Evolutionary conservation across 2,113 vertebrate genomes (phyloP), one percentile per base, ranked within the genome.

Genomic region (Corythaeola cristata): DNA sequence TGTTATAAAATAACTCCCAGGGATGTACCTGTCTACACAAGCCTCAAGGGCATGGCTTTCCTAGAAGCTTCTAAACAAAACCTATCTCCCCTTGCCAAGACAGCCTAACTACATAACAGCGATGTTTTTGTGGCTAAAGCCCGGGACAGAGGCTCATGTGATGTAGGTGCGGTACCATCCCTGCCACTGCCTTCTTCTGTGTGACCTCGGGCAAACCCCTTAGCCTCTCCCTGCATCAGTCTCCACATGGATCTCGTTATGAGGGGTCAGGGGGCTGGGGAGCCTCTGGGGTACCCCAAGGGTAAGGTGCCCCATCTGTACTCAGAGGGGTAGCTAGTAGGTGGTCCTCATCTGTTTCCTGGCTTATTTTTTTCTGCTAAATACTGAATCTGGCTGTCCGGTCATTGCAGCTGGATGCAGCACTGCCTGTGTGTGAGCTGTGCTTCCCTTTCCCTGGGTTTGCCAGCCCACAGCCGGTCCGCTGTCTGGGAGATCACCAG

Each of bases 221-320:
- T 5, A 3, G 5, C 21, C 24, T 45, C 23, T 49, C 16, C 11
- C 2, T 7, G 27, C 56, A 2, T 49, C 60, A 4, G 1, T 28
- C 23, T 45, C 9, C 47, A 2, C 12, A 0, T 0, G 2, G 47
- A 8, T 47, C 64, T 59, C 41, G 44, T 22, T 50, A 0, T 13
- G 41, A 83, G 69, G 18, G 18, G 3, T 66, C 23, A 37, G 37
- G 41, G 75, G 41, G 20, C 33, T 53, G 4, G 5, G 30, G 26
- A 47, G 8, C 22, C 41, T 55, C 14, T 18, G 50, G 19, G 4
- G 0, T 14, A 64, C 24, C 22, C 21, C 1, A 0, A 20, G 41
- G 27, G 18, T 28, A 79, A 67, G 50, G 23, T 23, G 7, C 9
- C 58, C 41, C 22, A 1, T 1, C 8, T 41, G 24, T 55, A 12